Conservation (phyloP, 2,797 vertebrate species). For the Sorex maritimensis region DNA sequence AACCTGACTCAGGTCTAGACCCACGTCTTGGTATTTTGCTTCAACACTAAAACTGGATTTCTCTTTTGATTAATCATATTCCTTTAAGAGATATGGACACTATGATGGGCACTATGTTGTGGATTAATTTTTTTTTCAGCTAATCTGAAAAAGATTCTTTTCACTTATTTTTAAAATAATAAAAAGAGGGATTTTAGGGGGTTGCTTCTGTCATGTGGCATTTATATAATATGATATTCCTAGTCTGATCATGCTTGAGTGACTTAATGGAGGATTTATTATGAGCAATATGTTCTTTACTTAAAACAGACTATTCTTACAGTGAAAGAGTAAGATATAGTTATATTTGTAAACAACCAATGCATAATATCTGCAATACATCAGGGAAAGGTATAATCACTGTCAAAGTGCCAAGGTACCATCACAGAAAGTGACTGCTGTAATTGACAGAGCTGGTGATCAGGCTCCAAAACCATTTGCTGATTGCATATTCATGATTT, state of each 20-base stretch:
- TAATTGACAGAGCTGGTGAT: constrained; percentile 91
- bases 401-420: constrained; percentile 90
- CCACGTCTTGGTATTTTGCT: constrained; percentile 27
- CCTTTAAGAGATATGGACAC: neutral
- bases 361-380: constrained; percentile 88
- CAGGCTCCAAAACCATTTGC: constrained; percentile 88
- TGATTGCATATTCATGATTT: constrained; percentile 92
- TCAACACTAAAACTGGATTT: constrained; percentile 65
- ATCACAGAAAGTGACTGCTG: constrained; percentile 87
- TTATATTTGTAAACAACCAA: constrained; percentile 92
- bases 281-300: constrained; percentile 84
- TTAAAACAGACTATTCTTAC: constrained; percentile 82
- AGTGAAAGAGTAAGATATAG: constrained; percentile 82
- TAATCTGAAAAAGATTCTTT: constrained; percentile 33
- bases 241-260: constrained; percentile 68
- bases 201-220: constrained; percentile 42
- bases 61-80: constrained; percentile 33
- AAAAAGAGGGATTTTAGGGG: constrained; percentile 44
- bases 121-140: neutral
- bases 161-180: constrained; percentile 58
- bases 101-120: neutral
- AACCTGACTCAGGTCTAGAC: neutral
- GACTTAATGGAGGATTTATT: constrained; percentile 85
- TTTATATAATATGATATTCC: constrained; percentile 61
- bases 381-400: constrained; percentile 91